These are phyloP conservation scores for Andrena bucephala DNA, from an alignment of 2,888 invertebrate species.

Conservation along the genomic window DNA sequence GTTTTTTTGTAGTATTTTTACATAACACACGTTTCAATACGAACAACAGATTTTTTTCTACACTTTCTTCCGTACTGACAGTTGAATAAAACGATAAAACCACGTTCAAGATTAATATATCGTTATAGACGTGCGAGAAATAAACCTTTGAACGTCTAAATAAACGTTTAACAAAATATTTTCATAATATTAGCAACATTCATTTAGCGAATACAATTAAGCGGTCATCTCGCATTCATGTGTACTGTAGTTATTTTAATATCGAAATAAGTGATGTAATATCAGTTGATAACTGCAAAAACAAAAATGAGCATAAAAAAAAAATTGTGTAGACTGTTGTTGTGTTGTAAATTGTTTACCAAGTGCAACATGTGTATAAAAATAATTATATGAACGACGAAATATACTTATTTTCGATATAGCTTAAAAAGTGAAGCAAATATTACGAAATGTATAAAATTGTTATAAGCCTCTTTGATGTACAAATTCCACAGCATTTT, in stretches of 20 bases:
- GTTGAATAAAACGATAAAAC: constrained; percentile 15
- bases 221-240: constrained; percentile 21
- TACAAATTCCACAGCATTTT: constrained; percentile 47
- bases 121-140: not conserved
- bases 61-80: constrained; percentile 25
- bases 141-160: constrained; percentile 16
- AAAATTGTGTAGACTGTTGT: constrained; percentile 31
- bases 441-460: constrained; percentile 45
- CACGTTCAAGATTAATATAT: constrained; percentile 15
- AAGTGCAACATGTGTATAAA: constrained; percentile 46
- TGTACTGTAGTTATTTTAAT: constrained; percentile 46
- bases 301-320: constrained; percentile 27
- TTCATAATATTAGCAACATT: constrained; percentile 29
- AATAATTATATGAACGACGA: constrained; percentile 27
- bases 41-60: constrained; percentile 21
- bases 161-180: constrained; percentile 34
- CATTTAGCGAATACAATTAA: constrained; percentile 29
- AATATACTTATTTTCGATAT: constrained; percentile 34
- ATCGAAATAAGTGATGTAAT: constrained; percentile 20
- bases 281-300: constrained; percentile 29
- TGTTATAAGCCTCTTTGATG: constrained; percentile 39
- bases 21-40: constrained; percentile 20
- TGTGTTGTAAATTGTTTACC: constrained; percentile 51
- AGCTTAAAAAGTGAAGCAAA: constrained; percentile 36
- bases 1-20: constrained; percentile 21